phyloP scores from a whole-genome alignment of 1,140 invertebrate genomes.

The Sycophila sp. region DNA sequence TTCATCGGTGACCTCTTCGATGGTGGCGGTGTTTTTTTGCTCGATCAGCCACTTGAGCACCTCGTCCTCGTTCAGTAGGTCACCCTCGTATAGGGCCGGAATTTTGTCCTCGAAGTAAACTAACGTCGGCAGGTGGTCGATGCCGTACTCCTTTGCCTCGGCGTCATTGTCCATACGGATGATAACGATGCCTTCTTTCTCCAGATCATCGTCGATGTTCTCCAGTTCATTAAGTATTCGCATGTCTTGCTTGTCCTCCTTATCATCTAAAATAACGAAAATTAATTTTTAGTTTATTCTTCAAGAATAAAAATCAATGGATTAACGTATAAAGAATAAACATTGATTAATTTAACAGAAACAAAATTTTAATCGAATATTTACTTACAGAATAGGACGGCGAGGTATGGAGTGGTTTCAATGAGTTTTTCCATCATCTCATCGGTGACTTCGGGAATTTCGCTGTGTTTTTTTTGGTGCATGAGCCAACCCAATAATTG shows the following conservation, averaged over 20 bases:
- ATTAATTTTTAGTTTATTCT: no score
- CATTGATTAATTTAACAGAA: no score
- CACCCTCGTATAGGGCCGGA: conserved; percentile 90
- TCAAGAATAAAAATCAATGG: no score
- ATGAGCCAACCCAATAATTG: conserved; percentile 88
- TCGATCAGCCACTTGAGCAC: conserved; percentile 90
- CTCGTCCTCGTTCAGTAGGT: conserved; percentile 91
- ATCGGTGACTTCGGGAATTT: conserved; percentile 92
- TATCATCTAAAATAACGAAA: conserved; percentile 76
- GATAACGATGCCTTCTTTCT: conserved; percentile 90
- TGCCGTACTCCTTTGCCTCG: conserved; percentile 90
- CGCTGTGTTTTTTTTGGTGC: conserved; percentile 88
- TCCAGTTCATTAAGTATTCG: conserved; percentile 88
- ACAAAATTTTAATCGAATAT: neutral
- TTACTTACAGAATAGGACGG: conserved; percentile 86
- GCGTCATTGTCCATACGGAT: conserved; percentile 88
- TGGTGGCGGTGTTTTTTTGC: conserved; percentile 90
- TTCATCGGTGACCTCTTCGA: conserved; percentile 94
- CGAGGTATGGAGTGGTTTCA: conserved; percentile 79
- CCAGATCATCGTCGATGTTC: conserved; percentile 92
- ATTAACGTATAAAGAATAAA: no score
- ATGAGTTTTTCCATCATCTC: conserved; percentile 95
- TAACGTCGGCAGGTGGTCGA: conserved; percentile 87
- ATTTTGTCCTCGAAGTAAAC: conserved; percentile 94
- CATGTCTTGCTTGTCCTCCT: conserved; percentile 89